Conservation (phyloP, 2,113 vertebrate genomes). For the Cyrtonyx montezumae region DNA sequence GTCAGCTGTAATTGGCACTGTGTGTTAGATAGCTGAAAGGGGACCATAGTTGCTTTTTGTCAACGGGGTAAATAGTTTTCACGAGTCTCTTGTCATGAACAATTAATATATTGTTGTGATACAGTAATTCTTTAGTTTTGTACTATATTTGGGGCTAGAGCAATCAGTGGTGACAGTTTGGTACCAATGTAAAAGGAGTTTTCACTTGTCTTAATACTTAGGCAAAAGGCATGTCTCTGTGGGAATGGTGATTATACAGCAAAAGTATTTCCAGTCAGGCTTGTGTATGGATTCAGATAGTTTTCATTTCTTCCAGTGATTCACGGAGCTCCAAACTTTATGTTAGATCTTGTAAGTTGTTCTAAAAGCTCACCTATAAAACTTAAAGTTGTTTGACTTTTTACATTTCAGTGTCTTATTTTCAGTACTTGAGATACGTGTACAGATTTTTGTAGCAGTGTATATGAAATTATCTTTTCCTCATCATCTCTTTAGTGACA, state of each 20-base stretch:
- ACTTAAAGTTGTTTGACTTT: not conserved
- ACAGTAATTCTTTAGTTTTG: not conserved
- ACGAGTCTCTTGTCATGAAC: not conserved
- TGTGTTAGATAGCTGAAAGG: not conserved
- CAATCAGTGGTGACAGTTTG: not conserved
- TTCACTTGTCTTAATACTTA: not conserved
- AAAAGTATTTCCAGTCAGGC: not conserved
- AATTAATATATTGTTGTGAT: not conserved
- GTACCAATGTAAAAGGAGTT: not conserved
- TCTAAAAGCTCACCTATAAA: not conserved
- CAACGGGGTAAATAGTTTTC: not conserved
- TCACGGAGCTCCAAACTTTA: not conserved
- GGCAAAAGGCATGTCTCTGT: not conserved
- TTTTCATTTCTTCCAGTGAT: not conserved
- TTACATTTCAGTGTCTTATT: not conserved
- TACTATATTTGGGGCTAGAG: not conserved
- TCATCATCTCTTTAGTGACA: not conserved
- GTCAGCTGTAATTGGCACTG: not conserved
- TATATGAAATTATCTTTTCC: not conserved
- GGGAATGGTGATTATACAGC: not conserved
- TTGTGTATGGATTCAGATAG: not conserved
- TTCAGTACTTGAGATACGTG: conserved; percentile 1
- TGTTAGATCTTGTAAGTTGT: not conserved
- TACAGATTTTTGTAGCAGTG: not conserved
- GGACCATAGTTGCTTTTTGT: not conserved